Percentiles rank a stretch among this genome's conserved stretches.
These are phyloP conservation scores for Pseudopleuronectes americanus DNA, from an alignment of 2,797 vertebrate genomes.

Conservation along the genomic window DNA sequence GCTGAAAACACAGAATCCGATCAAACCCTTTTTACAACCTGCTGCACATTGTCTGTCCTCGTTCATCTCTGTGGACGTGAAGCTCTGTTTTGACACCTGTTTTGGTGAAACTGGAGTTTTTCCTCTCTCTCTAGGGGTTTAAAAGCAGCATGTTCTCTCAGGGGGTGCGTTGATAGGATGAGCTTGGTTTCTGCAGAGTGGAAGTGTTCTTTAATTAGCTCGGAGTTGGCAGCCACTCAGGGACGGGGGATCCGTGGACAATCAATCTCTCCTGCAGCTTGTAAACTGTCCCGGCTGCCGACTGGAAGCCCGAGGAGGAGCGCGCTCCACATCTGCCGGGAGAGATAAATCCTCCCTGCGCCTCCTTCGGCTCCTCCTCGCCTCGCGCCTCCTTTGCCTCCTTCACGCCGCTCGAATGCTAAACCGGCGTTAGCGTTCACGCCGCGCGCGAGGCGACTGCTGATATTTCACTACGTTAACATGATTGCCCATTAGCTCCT, in stretches of 20 bases:
- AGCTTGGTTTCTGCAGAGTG: conserved; percentile 36
- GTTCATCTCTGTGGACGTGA: conserved; percentile 3
- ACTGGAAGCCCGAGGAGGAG: conserved; percentile 59
- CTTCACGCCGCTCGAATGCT: conserved; percentile 27
- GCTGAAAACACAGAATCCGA: conserved; percentile 5
- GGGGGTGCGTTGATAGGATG: not conserved
- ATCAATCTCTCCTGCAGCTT: conserved; percentile 77
- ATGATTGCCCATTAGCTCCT: conserved; percentile 46
- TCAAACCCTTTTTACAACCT: not conserved
- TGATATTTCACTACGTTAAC: conserved; percentile 46
- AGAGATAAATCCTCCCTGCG: conserved; percentile 64
- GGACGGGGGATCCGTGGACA: conserved; percentile 68
- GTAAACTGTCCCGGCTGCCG: conserved; percentile 75
- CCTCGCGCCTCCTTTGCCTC: not conserved
- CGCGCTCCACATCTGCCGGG: conserved; percentile 60
- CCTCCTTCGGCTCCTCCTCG: conserved; percentile 14
- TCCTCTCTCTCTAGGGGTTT: conserved; percentile 6
- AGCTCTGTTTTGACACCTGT: conserved; percentile 24
- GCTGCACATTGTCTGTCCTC: not conserved
- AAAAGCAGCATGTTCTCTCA: conserved; percentile 36
- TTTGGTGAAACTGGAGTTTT: not conserved
- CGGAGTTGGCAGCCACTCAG: conserved; percentile 63
- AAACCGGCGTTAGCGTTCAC: conserved; percentile 10
- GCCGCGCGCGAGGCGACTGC: not conserved
- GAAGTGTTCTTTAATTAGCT: conserved; percentile 79